A percentile compares a stretch with the other conserved stretches of the same genome.
Conservation (phyloP, 2,113 vertebrate species). For the Platanista minor region DNA sequence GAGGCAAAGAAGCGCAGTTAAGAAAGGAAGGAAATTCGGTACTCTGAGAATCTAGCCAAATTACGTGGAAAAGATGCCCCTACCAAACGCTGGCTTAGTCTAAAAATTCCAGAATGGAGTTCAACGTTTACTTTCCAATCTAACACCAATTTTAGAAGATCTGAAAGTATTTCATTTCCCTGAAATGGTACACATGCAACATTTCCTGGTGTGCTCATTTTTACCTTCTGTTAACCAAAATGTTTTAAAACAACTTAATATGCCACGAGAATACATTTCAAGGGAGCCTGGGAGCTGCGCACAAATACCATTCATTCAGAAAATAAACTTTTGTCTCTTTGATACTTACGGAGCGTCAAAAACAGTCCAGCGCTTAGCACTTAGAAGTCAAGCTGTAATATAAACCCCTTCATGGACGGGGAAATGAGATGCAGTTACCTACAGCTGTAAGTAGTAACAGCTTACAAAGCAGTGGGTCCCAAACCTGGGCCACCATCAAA, state of each 20-base stretch:
- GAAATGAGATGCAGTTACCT: neutral
- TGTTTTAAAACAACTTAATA: conserved; percentile 68
- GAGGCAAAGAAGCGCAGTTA: neutral
- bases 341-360: neutral
- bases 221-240: conserved; percentile 71
- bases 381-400: neutral
- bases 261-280: conserved; percentile 48
- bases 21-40: neutral
- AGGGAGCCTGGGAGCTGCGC: neutral
- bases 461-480: neutral
- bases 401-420: neutral
- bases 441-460: neutral
- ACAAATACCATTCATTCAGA: conserved; percentile 41
- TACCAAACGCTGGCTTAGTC: conserved; percentile 2
- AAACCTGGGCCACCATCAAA: neutral
- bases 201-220: conserved; percentile 67
- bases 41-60: neutral
- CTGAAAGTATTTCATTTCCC: conserved; percentile 62
- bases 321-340: conserved; percentile 44
- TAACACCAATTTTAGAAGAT: conserved; percentile 58
- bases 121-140: conserved; percentile 56
- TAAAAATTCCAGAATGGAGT: conserved; percentile 11
- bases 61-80: neutral
- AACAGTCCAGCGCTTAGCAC: neutral
- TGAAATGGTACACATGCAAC: conserved; percentile 44